These are phyloP conservation scores for Mactromeris polynyma DNA, from an alignment of 2,888 invertebrate species.

Conservation along the genomic window DNA sequence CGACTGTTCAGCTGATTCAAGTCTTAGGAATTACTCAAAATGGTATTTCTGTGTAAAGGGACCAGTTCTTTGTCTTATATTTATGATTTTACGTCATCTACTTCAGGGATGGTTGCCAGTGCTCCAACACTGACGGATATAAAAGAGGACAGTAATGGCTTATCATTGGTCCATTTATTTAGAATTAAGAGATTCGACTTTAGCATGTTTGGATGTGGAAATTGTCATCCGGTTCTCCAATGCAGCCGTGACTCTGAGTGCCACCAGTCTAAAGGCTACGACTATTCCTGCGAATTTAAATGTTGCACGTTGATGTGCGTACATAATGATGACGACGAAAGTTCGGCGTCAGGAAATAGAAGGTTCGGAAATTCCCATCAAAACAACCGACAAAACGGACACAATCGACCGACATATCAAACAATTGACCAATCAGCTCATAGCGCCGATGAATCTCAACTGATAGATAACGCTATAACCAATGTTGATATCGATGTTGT, in stretches of 20 bases:
- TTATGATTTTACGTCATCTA: background rate
- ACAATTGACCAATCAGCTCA: background rate
- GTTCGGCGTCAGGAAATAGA: background rate
- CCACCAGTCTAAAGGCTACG: background rate
- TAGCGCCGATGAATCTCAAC: background rate
- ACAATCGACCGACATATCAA: background rate
- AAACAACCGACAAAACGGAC: background rate
- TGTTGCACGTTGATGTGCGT: constrained; percentile 19
- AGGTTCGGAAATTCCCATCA: background rate
- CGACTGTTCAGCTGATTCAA: too few species aligned
- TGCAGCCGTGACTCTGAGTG: background rate
- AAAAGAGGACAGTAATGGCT: background rate
- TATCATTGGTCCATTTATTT: background rate
- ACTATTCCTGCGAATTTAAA: background rate
- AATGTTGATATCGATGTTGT: background rate
- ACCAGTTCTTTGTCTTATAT: background rate
- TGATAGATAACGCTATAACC: background rate
- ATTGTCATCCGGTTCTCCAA: background rate
- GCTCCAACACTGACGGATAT: background rate
- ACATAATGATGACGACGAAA: background rate
- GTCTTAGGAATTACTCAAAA: too few species aligned
- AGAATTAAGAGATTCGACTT: constrained; percentile 23
- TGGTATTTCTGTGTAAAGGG: too few species aligned
- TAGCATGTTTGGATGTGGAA: constrained; percentile 19
- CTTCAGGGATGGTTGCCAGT: background rate